phyloP scores from a whole-genome alignment of 2,113 vertebrate species.

The Lates calcarifer region DNA sequence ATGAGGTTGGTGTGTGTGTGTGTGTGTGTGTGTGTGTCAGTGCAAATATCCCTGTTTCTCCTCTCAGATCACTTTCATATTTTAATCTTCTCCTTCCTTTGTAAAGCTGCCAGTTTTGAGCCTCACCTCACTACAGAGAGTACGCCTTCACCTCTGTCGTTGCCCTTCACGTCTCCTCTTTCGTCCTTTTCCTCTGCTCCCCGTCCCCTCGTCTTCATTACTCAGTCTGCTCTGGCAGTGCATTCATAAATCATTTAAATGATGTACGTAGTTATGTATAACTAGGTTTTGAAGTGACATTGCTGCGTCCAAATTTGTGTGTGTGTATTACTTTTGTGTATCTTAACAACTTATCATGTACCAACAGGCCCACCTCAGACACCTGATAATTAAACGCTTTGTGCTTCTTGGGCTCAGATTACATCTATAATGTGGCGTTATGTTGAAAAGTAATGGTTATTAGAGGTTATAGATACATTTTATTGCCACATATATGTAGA shows the following conservation, averaged over 20 bases:
- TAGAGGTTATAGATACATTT: not conserved
- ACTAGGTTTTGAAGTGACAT: constrained; percentile 28
- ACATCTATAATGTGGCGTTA: constrained; percentile 20
- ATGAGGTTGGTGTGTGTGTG: constrained; percentile 22
- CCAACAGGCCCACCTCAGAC: constrained; percentile 20
- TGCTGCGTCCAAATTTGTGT: not conserved
- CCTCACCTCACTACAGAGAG: constrained; percentile 39
- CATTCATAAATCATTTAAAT: constrained; percentile 42
- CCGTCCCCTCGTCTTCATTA: not conserved
- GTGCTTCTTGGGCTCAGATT: constrained; percentile 10
- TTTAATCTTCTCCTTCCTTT: constrained; percentile 45
- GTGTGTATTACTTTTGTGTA: not conserved
- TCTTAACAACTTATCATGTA: not conserved
- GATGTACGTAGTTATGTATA: constrained; percentile 22
- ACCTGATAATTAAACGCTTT: constrained; percentile 2
- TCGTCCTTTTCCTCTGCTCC: constrained; percentile 17
- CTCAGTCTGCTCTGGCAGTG: not conserved
- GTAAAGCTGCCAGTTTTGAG: constrained; percentile 24
- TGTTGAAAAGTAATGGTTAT: not conserved
- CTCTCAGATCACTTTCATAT: constrained; percentile 48
- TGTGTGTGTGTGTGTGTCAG: constrained; percentile 29
- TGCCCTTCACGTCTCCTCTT: constrained; percentile 15
- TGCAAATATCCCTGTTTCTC: constrained; percentile 49
- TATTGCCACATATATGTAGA: not conserved
- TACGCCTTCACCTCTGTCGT: constrained; percentile 10